Percentiles rank a stretch among this genome's conserved stretches.
These are phyloP conservation scores for Tyrannus savana DNA, from an alignment of 2,113 vertebrate species.

Conservation along the genomic window DNA sequence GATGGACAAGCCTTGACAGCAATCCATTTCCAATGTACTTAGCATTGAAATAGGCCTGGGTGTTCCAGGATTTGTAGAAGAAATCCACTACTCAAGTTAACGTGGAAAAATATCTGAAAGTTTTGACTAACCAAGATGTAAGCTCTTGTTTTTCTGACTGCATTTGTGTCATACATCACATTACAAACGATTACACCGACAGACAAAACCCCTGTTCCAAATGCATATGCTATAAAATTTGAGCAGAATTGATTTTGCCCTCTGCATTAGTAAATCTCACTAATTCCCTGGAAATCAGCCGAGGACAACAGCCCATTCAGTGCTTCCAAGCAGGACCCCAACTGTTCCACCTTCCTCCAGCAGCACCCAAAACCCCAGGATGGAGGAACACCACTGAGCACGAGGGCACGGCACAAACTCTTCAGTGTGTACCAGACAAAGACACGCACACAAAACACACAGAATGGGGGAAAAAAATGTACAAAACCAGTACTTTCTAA, in stretches of 20 bases:
- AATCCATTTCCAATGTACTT: constrained; percentile 50
- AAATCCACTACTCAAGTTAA: constrained; percentile 4
- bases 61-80: background rate
- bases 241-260: background rate
- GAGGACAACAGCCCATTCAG: background rate
- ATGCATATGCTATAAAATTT: background rate
- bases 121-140: background rate
- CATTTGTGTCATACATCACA: background rate
- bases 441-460: background rate
- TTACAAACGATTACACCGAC: background rate
- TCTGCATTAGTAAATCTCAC: background rate
- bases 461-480: background rate
- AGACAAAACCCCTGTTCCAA: background rate
- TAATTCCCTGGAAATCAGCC: background rate
- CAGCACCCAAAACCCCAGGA: background rate
- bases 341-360: background rate
- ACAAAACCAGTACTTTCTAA: background rate
- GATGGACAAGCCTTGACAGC: constrained; percentile 48
- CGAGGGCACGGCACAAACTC: accelerated
- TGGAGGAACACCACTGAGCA: background rate
- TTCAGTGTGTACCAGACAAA: background rate
- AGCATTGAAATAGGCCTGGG: constrained; percentile 40
- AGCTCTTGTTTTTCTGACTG: background rate
- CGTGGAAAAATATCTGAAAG: background rate
- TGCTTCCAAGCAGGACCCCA: background rate